Conservation (phyloP, 2,888 invertebrate species). For the Drosophila siamana region DNA sequence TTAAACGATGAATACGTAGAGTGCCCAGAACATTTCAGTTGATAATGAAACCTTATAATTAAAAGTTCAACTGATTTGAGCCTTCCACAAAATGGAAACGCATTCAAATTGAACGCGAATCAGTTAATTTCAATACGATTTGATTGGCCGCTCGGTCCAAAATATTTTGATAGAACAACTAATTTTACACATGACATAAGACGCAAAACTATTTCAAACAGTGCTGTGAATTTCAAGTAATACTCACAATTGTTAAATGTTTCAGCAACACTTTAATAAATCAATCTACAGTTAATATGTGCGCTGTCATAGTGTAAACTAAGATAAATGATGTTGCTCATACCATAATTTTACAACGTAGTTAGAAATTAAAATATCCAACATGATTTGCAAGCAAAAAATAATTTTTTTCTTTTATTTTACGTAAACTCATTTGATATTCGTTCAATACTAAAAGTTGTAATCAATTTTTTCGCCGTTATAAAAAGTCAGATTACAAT, state of each 20-base stretch:
- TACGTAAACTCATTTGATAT: neutral
- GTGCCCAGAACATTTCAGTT: conserved; percentile 68
- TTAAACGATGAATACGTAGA: conserved; percentile 4
- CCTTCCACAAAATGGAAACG: conserved; percentile 60
- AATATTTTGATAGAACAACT: conserved; percentile 10
- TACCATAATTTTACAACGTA: neutral
- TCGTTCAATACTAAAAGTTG: neutral
- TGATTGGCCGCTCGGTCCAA: conserved; percentile 7
- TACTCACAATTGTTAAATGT: conserved; percentile 44
- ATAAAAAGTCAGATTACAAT: neutral
- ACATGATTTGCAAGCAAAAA: neutral
- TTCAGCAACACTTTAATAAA: conserved; percentile 54
- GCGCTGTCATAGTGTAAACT: conserved; percentile 12
- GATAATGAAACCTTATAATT: conserved; percentile 74
- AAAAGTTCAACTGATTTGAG: conserved; percentile 74
- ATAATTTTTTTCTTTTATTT: neutral
- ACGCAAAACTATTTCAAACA: conserved; percentile 36
- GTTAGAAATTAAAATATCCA: neutral
- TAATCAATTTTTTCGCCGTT: neutral
- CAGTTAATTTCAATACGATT: conserved; percentile 25
- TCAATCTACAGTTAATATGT: conserved; percentile 41
- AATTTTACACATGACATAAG: conserved; percentile 59
- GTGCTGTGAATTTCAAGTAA: conserved; percentile 16
- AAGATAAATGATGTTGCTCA: neutral
- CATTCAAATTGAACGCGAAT: conserved; percentile 47